These are phyloP conservation scores for Hydractinia echinata DNA, from an alignment of 30 jellyfish, hydroid and myxozoan species.

Conservation along the genomic window DNA sequence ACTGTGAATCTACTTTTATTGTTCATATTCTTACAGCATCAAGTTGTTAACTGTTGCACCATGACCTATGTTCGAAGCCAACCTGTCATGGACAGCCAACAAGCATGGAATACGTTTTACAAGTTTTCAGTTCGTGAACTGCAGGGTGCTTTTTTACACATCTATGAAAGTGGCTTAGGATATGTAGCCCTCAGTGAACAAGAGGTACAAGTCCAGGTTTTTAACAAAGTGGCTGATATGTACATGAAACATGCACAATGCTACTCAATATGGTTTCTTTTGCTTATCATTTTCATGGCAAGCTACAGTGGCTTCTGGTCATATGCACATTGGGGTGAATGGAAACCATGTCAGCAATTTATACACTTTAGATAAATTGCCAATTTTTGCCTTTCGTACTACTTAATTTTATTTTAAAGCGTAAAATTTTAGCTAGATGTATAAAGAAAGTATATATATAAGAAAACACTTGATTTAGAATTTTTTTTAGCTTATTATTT, in stretches of 20 bases:
- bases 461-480: too few species aligned
- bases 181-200: background rate
- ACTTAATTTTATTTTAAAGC: too few species aligned
- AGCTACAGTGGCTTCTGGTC: background rate
- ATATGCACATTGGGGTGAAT: background rate
- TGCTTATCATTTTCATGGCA: background rate
- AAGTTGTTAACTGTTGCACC: background rate
- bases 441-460: too few species aligned
- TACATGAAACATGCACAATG: background rate
- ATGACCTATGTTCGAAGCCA: background rate
- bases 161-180: background rate
- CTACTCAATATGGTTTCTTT: background rate
- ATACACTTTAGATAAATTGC: background rate
- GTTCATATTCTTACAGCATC: background rate
- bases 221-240: background rate
- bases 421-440: too few species aligned
- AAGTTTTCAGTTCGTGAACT: background rate
- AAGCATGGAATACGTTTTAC: background rate
- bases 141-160: background rate
- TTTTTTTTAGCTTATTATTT: too few species aligned
- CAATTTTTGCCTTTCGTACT: too few species aligned
- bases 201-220: background rate
- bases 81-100: background rate
- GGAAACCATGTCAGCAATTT: background rate
- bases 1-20: background rate